Base-by-base conservation (phyloP, 2,888 invertebrate species). In the Rugalucina vietnamica region DNA sequence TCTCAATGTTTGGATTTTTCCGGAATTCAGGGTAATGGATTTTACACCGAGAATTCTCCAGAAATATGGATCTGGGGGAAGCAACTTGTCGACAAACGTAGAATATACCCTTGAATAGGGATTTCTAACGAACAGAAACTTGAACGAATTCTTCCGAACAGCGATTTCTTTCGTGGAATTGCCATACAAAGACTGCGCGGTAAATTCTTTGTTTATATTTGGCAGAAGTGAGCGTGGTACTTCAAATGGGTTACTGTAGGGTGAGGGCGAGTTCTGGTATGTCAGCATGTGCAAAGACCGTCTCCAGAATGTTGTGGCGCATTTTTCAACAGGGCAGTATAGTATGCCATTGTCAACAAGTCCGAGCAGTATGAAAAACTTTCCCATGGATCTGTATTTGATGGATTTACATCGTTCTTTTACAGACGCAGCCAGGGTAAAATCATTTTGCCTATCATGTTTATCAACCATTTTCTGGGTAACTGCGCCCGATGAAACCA, bases 311-410 rank as follows among this genome's bases (percentile, higher is more conserved):
- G 69, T 69, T 4, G 69, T 69, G 12, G 27, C 69, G 4, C n/a
- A 21, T 27, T 69, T 69, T 36, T 69, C 69, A 34, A 69, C 69
- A 69, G 69, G 69, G 27, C 69, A 69, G 29, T 69, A 69, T 12
- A 69, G 32, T 4, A 69, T n/a, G n/a, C n/a, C n/a, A n/a, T n/a
- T n/a, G n/a, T n/a, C n/a, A n/a, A n/a, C n/a, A n/a, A n/a, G n/a
- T n/a, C n/a, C n/a, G n/a, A n/a, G n/a, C n/a, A n/a, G n/a, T n/a
- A n/a, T n/a, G n/a, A n/a, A n/a, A n/a, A n/a, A n/a, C n/a, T n/a
- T n/a, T n/a, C n/a, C n/a, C n/a, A n/a, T n/a, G n/a, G n/a, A n/a
- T n/a, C n/a, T n/a, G n/a, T n/a, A n/a, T n/a, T n/a, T n/a, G n/a
- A n/a, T n/a, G n/a, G n/a, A n/a, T n/a, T n/a, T n/a, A n/a, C n/a